Base-by-base conservation (phyloP, 2,888 invertebrate species). In the Muscina levida region DNA sequence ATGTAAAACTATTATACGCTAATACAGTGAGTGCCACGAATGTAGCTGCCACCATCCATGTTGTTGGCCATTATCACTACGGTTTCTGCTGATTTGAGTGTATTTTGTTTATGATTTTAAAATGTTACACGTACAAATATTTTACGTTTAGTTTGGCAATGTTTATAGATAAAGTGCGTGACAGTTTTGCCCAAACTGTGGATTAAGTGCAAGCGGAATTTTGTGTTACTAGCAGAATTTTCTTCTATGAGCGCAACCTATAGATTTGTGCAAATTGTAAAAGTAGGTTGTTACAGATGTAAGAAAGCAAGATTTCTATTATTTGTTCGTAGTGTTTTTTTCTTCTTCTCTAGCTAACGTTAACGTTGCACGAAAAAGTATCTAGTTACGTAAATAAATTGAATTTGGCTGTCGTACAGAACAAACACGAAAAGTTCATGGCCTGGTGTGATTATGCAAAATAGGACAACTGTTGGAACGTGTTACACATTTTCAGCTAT, bases 161-260 rank as follows among this genome's bases (percentile, higher is more conserved):
- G 70, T 78, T 78, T 78, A 78, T 74, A 71, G 57, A 78, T 73
- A 78, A 31, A 51, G 73, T 74, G 73, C 78, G 78, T 78, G 78
- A 78, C 73, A 78, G 65, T 74, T 71, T 74, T 46, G 3, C 15
- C 51, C 17, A 48, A 74, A 71, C 56, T 57, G 19, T 19, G 67
- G 59, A 77, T 68, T 72, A 72, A 53, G 42, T 72, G 59, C 48
- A 59, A 59, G 67, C 59, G 67, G 22, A 72, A 42, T 67, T 72
- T 44, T 11, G 26, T 44, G 44, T 71, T 71, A 66, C 65, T 71
- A 78, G 66, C 56, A 74, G 70, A 74, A 59, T 39, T 24, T 39
- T 77, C 15, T 44, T 15, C 19, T 39, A 44, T 22, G 42, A 15
- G 13, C 44, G 26, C 31, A 22, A 22, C 31, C 31, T 8, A 31